Conservation (phyloP, 2,888 invertebrate species). For the Buathra laborator region DNA sequence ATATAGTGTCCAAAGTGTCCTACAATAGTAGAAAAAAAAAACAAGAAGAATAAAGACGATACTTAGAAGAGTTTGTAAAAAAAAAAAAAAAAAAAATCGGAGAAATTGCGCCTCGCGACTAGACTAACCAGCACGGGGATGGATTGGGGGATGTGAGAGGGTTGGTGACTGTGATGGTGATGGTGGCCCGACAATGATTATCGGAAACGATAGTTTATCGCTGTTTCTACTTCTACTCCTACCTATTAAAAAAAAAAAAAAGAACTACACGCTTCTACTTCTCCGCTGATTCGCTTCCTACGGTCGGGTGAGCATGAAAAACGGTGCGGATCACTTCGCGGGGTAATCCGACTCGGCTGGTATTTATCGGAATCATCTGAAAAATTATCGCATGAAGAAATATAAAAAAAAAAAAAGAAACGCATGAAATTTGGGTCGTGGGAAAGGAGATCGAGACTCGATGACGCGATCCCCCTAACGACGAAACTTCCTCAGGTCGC, state of each 20-base stretch:
- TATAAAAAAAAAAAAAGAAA: not conserved
- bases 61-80: slow-evolving; percentile 63
- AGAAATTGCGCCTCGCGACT: slow-evolving; percentile 58
- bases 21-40: slow-evolving; percentile 56
- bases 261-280: slow-evolving; percentile 51
- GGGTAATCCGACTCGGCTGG: slow-evolving; percentile 16
- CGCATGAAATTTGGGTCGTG: not conserved
- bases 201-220: slow-evolving; percentile 43
- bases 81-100: slow-evolving; percentile 53
- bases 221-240: slow-evolving; percentile 54
- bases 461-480: not conserved
- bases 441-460: too few relatives aligned
- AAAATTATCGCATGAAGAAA: slow-evolving; percentile 17
- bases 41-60: slow-evolving; percentile 46
- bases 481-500: slow-evolving; percentile 78
- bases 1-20: slow-evolving; percentile 68
- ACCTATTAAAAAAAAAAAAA: slow-evolving; percentile 51
- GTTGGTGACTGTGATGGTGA: slow-evolving; percentile 45
- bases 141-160: slow-evolving; percentile 51
- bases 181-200: slow-evolving; percentile 49
- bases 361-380: slow-evolving; percentile 14
- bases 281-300: slow-evolving; percentile 63
- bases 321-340: slow-evolving; percentile 48
- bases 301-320: slow-evolving; percentile 69
- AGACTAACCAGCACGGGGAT: slow-evolving; percentile 68